Percentiles rank a stretch among this genome's conserved stretches.
phyloP scores from a whole-genome alignment of 2,113 vertebrate species.

The Phylloscopus trochiloides region DNA sequence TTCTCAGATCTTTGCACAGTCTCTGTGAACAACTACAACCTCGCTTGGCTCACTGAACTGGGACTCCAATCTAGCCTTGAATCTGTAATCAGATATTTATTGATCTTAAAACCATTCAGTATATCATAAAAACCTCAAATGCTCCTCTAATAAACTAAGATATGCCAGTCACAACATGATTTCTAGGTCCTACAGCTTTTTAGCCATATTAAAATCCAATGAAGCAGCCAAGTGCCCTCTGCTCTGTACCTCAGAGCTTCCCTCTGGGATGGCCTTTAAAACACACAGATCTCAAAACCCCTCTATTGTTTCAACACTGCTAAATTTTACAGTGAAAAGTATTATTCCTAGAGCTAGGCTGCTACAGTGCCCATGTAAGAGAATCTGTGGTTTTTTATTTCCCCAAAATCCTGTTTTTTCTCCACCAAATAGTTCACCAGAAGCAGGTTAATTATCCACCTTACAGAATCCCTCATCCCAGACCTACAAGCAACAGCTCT shows the following conservation, averaged over 20 bases:
- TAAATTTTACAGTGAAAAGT: neutral
- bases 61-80: neutral
- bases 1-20: neutral
- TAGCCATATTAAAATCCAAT: neutral
- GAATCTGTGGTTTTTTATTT: neutral
- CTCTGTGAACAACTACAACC: neutral
- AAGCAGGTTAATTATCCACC: neutral
- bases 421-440: neutral
- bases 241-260: neutral
- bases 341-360: neutral
- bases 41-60: neutral
- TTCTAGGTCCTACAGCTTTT: neutral
- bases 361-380: neutral
- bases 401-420: neutral
- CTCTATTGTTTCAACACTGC: neutral
- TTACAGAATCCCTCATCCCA: neutral
- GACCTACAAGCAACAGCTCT: neutral
- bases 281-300: neutral
- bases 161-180: neutral
- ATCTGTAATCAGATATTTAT: neutral
- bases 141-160: neutral
- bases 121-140: neutral
- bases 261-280: neutral
- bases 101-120: neutral
- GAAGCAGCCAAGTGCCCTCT: neutral